Base-by-base conservation (phyloP, 2,797 vertebrate species). In the Anguilla obscura region DNA sequence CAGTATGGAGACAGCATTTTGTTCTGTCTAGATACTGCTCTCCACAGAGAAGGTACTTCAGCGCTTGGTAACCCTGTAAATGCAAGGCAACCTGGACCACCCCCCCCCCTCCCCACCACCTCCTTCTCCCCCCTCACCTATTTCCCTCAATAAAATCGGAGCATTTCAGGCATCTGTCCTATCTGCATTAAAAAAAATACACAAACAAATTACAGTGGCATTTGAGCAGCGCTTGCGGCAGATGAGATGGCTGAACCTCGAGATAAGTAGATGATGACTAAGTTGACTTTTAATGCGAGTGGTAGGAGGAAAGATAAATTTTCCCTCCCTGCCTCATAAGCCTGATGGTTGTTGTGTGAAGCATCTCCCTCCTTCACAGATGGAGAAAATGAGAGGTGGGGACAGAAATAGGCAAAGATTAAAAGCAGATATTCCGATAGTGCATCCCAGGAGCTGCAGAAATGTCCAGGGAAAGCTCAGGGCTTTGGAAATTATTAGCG, bases 341-440 rank as follows among this genome's bases (percentile, higher is more conserved):
- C 87, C 89, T 88, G 87, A 30, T 83, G 87, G 89, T 90, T 66
- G 80, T 86, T 89, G 12, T 0, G 30, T 3, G 21, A 69, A 91
- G 90, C 90, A 82, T 85, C 2, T n/a, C 63, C 63, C 89, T 56
- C 89, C 85, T 91, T 91, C 88, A 86, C 21, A 83, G 18, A 85
- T 50, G 79, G 87, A 83, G 71, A 87, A 88, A 63, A 87, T 69
- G 87, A 88, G 85, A 84, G 71, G 48, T 76, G 60, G 60, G 33
- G 69, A 84, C 90, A 88, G 91, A 92, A 91, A 92, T 90, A 91
- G 88, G 54, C 36, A 54, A 85, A 90, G 87, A 85, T 87, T 90
- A 90, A 74, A 92, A 89, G 85, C 89, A 86, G 88, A 90, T 91
- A 91, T 85, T 87, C 76, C 89, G 91, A 87, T 85, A 89, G 82